phyloP scores from a whole-genome alignment of 1,140 invertebrate genomes.

The Ceratina australensis region DNA sequence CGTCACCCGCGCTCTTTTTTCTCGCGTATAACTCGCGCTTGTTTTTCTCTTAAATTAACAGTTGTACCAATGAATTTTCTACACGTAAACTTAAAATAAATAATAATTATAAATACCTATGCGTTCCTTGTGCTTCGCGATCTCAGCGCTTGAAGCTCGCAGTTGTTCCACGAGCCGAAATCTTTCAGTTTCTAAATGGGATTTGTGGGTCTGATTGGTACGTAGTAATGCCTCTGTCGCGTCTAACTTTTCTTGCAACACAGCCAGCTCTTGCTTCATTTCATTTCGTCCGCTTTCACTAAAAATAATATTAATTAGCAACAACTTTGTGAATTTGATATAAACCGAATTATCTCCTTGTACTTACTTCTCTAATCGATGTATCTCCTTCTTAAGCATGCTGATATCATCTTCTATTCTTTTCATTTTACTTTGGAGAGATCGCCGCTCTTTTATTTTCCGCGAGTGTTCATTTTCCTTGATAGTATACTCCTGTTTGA shows the following conservation, averaged over 20 bases:
- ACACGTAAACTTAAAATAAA: not conserved
- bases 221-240: constrained; percentile 76
- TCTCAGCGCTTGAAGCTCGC: constrained; percentile 65
- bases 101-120: constrained; percentile 68
- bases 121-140: constrained; percentile 61
- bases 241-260: constrained; percentile 69
- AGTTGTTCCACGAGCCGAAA: constrained; percentile 73
- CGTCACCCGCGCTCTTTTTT: constrained; percentile 78
- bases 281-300: constrained; percentile 55
- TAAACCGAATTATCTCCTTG: too few species aligned
- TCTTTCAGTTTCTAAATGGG: constrained; percentile 76
- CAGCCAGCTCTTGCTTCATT: constrained; percentile 54
- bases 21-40: constrained; percentile 71
- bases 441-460: constrained; percentile 59
- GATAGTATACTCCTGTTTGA: constrained; percentile 46
- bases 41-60: constrained; percentile 56
- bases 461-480: constrained; percentile 50
- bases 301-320: not conserved
- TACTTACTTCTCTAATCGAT: constrained; percentile 66
- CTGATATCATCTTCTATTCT: constrained; percentile 66
- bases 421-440: constrained; percentile 51
- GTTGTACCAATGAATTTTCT: not conserved
- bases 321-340: too few species aligned
- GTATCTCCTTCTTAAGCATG: constrained; percentile 64
- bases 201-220: constrained; percentile 76